Evolutionary conservation across 1,140 invertebrate species (phyloP).

Genomic region (Drosophila novamexicana): DNA sequence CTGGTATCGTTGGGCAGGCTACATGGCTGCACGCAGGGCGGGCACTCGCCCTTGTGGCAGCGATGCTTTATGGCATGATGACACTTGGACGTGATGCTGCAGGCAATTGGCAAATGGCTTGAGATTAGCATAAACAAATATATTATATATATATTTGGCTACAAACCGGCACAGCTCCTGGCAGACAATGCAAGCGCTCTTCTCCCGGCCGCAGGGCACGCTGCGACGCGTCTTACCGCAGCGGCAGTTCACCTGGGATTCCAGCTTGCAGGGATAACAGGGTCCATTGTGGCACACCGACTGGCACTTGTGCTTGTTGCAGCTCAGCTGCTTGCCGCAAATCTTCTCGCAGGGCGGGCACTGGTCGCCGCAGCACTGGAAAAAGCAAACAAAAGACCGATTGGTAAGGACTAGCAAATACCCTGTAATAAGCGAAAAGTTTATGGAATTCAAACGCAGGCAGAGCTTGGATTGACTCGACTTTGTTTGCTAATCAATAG

Average conservation of each 20-base stretch:
- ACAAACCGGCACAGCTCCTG: constrained; percentile 87
- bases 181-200: constrained; percentile 91
- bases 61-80: constrained; percentile 91
- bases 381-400: neutral
- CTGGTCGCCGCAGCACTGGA: constrained; percentile 92
- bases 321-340: constrained; percentile 92
- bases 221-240: constrained; percentile 92
- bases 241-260: constrained; percentile 91
- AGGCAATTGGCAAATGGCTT: neutral
- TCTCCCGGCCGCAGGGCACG: constrained; percentile 94
- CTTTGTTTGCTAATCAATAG: no score
- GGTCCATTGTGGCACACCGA: constrained; percentile 94
- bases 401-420: neutral
- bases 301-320: constrained; percentile 95
- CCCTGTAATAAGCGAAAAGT: neutral
- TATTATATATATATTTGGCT: neutral
- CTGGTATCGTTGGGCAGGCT: constrained; percentile 85
- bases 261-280: constrained; percentile 95
- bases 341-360: constrained; percentile 95
- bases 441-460: no score
- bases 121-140: neutral
- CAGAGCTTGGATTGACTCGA: no score
- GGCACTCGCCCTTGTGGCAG: constrained; percentile 95
- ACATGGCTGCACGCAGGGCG: constrained; percentile 92
- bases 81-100: constrained; percentile 90